phyloP scores from a whole-genome alignment of 2,113 vertebrate genomes.

The Cyprinodon tularosa region DNA sequence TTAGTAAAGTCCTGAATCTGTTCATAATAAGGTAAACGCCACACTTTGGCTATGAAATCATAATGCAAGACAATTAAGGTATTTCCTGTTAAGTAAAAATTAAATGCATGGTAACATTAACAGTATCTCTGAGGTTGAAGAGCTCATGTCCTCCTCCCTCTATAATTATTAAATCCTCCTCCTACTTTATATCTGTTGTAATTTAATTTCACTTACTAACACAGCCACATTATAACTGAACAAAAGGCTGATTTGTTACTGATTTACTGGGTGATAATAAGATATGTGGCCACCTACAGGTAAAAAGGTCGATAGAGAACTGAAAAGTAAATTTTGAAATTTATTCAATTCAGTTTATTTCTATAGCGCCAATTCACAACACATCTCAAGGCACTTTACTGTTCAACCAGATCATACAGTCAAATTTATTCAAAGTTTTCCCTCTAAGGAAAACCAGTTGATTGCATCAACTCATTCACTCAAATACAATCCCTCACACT shows the following conservation, averaged over 20 bases:
- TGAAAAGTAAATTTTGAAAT: too few relatives aligned
- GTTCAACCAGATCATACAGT: too few relatives aligned
- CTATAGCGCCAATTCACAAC: too few relatives aligned
- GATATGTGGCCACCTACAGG: neutral
- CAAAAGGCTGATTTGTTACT: conserved; percentile 40
- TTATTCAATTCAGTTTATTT: too few relatives aligned
- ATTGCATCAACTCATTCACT: too few relatives aligned
- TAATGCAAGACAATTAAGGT: neutral
- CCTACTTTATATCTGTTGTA: conserved; percentile 30
- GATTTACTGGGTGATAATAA: conserved; percentile 7
- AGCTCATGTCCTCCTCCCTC: conserved; percentile 15
- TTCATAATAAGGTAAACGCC: too few relatives aligned
- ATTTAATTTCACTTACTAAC: conserved; percentile 30
- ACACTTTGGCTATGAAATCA: neutral
- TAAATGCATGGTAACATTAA: too few relatives aligned
- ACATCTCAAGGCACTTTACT: too few relatives aligned
- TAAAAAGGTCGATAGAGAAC: neutral
- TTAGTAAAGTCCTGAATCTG: too few relatives aligned
- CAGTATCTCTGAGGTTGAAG: neutral
- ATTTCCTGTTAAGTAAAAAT: neutral
- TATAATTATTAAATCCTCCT: conserved; percentile 16
- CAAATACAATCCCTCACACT: too few relatives aligned
- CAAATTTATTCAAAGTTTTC: too few relatives aligned
- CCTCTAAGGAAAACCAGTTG: too few relatives aligned
- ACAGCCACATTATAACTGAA: conserved; percentile 14